A percentile compares a stretch with the other conserved stretches of the same genome.
Conservation (phyloP, 2,797 vertebrate genomes). For the Megaceryle alcyon region DNA sequence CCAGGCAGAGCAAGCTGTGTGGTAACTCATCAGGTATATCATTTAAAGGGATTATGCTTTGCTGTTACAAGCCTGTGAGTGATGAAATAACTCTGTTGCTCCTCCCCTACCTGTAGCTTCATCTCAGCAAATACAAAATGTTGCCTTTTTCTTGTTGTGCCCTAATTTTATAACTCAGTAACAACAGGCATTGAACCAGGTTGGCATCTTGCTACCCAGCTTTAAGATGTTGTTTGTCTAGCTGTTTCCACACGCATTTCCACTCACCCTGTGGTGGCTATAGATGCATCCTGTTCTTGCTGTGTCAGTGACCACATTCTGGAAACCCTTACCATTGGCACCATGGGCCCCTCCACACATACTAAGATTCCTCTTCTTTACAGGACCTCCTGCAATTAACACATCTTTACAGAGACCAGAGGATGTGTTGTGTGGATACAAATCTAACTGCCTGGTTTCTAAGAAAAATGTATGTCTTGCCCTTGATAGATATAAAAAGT, state of each 20-base stretch:
- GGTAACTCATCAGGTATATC: background rate
- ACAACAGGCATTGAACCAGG: background rate
- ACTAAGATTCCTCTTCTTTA: background rate
- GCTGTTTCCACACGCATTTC: background rate
- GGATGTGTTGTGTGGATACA: background rate
- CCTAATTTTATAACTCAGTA: background rate
- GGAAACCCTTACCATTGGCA: background rate
- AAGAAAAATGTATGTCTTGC: background rate
- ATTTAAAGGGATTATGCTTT: background rate
- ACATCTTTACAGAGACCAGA: background rate
- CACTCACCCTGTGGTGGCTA: background rate
- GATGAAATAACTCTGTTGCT: background rate
- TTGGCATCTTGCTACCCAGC: background rate
- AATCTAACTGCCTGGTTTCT: background rate
- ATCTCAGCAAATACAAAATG: background rate
- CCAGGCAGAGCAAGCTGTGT: background rate
- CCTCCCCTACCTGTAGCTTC: background rate
- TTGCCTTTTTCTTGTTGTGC: background rate
- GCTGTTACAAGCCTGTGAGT: background rate
- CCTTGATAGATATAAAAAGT: background rate
- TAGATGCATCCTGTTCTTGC: background rate
- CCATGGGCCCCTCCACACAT: accelerated
- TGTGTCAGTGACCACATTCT: background rate
- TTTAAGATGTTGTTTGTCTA: background rate
- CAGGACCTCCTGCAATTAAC: background rate